Percentiles rank a stretch among this genome's conserved stretches.
Conservation (phyloP, 1,140 invertebrate genomes). For the Drosophila biarmipes region DNA sequence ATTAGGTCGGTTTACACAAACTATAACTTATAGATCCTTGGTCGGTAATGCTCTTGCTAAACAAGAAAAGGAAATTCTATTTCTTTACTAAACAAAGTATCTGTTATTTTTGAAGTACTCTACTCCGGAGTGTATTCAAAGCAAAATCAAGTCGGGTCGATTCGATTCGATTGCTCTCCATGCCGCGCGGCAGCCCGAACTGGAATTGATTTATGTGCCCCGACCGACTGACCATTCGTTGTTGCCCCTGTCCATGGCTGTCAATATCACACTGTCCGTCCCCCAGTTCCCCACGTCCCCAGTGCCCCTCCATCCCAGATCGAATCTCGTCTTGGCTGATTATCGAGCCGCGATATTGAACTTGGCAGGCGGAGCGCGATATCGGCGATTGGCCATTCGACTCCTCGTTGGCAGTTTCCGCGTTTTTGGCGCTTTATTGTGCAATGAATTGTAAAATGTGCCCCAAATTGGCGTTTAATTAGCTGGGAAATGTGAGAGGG, state of each 20-base stretch:
- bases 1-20: too few relatives aligned
- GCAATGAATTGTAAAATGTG: conserved; percentile 73
- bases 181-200: conserved; percentile 40
- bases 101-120: background rate
- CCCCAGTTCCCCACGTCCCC: background rate
- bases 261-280: conserved; percentile 59
- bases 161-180: conserved; percentile 13
- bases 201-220: conserved; percentile 78
- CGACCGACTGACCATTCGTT: conserved; percentile 41
- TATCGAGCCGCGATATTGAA: conserved; percentile 71
- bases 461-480: conserved; percentile 74
- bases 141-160: conserved; percentile 24
- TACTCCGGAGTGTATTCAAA: background rate
- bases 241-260: conserved; percentile 59
- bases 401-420: conserved; percentile 39
- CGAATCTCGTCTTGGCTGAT: conserved; percentile 42
- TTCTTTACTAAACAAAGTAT: too few relatives aligned
- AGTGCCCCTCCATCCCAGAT: background rate
- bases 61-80: too few relatives aligned
- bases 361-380: conserved; percentile 51
- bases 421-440: conserved; percentile 65
- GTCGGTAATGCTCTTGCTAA: too few relatives aligned
- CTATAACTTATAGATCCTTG: too few relatives aligned
- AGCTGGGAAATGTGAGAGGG: conserved; percentile 41
- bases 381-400: conserved; percentile 21